Base-by-base conservation (phyloP, 2,113 vertebrate species). In the Phyllopteryx taeniolatus region DNA sequence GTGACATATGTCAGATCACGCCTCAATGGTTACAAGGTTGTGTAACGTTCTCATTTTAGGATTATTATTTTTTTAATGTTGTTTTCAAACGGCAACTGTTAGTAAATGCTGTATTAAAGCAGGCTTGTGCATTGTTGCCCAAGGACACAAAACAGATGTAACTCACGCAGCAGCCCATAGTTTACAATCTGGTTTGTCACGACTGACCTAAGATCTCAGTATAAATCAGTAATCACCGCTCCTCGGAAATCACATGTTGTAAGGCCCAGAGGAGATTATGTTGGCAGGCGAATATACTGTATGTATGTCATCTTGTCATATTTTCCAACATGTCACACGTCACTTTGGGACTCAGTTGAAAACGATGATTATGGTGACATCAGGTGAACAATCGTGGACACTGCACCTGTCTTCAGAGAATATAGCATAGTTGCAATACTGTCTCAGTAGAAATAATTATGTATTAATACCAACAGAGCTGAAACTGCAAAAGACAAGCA, bases 61-160 rank as follows among this genome's bases (percentile, higher is more conserved):
- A 8, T 20, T 56, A n/a, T 11, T 56, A 8, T 56, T 56, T 4
- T 10, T 22, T 56, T 27, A 1, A 1, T 56, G 20, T 5, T 56
- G 20, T 15, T 5, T 49, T 11, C 14, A 20, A 53, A 17, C 8
- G 27, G 3, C 56, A 12, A 31, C 13, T 59, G 11, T 31, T 7
- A 4, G 12, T 59, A 59, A 14, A 31, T 14, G 56, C 27, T 57
- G 33, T 68, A 70, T 13, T 60, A 20, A 27, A 27, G 27, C 27
- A 27, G 27, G 27, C 27, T 53, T 67, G 43, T 15, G n/a, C 15
- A 57, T 27, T 14, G 76, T 62, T 60, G 20, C n/a, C 79, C 75
- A 85, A 79, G 79, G 63, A 80, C 77, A 70, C 43, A 71, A n/a
- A 47, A 8, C 14, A 22, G 70, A 68, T 9, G 46, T 73, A 31